A percentile compares a stretch with the other conserved stretches of the same genome.
These are phyloP conservation scores for Diadema setosum DNA, from an alignment of 35 echinoderm and acorn worm genomes.

Conservation along the genomic window DNA sequence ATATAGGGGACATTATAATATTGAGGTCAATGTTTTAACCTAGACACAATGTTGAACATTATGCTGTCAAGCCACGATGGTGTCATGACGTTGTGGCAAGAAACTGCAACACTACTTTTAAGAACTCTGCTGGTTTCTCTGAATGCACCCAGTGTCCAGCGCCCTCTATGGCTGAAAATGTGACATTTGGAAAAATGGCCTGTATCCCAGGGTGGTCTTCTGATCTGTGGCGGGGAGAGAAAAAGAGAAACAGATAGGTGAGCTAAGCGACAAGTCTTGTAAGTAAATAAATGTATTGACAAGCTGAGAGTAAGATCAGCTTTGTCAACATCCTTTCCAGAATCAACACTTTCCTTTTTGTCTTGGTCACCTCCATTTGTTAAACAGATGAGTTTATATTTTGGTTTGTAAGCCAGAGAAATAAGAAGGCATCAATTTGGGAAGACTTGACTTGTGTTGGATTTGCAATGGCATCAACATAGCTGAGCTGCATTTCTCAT, in stretches of 20 bases:
- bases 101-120: slow-evolving; percentile 39
- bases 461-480: too few species aligned
- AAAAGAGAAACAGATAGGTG: not conserved
- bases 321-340: not conserved
- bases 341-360: not conserved
- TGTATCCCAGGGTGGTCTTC: slow-evolving; percentile 56
- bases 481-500: too few species aligned
- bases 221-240: not conserved
- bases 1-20: too few species aligned
- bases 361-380: too few species aligned
- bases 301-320: not conserved
- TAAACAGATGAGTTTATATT: too few species aligned
- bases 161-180: slow-evolving; percentile 59
- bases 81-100: not conserved
- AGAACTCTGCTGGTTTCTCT: slow-evolving; percentile 79
- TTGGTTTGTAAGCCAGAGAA: too few species aligned
- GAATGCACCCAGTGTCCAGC: slow-evolving; percentile 94
- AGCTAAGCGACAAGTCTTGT: not conserved
- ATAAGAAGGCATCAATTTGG: too few species aligned
- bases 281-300: not conserved
- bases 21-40: too few species aligned
- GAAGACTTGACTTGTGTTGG: too few species aligned
- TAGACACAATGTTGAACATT: too few species aligned
- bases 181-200: slow-evolving; percentile 56
- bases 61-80: too few species aligned